Conservation (phyloP, 2,888 invertebrate genomes). For the Leptodirus hochenwartii region DNA sequence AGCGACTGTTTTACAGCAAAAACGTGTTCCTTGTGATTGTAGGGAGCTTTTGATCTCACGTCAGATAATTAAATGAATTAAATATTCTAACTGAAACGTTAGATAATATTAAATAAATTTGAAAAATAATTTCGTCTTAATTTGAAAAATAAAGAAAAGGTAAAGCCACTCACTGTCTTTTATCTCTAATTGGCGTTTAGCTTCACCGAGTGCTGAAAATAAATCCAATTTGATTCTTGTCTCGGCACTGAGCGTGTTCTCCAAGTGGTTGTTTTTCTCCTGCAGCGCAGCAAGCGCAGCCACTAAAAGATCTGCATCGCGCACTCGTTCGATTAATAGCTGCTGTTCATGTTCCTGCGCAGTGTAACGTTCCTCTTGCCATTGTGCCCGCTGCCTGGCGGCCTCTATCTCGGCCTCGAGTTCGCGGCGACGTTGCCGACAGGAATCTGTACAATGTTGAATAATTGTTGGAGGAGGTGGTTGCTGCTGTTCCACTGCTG, state of each 20-base stretch:
- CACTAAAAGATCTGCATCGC: slow-evolving; percentile 59
- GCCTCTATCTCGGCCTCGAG: slow-evolving; percentile 42
- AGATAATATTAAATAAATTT: too few relatives aligned
- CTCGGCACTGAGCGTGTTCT: slow-evolving; percentile 88
- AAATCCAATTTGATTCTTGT: slow-evolving; percentile 95
- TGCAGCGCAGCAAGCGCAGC: slow-evolving; percentile 66
- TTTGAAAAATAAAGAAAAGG: too few relatives aligned
- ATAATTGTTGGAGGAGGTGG: slow-evolving; percentile 15
- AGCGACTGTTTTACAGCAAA: too few relatives aligned
- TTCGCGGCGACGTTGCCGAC: slow-evolving; percentile 33
- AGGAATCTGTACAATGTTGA: slow-evolving; percentile 26
- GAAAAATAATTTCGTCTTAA: too few relatives aligned
- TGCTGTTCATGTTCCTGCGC: slow-evolving; percentile 36
- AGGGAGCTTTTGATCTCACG: too few relatives aligned
- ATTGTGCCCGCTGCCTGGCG: slow-evolving; percentile 34
- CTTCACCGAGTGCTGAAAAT: slow-evolving; percentile 91
- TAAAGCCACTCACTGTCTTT: slow-evolving; percentile 56
- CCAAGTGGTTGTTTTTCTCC: slow-evolving; percentile 81
- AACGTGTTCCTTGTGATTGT: too few relatives aligned
- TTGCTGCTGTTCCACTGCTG: slow-evolving; percentile 12
- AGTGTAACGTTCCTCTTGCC: slow-evolving; percentile 38
- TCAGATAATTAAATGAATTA: too few relatives aligned
- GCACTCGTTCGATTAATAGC: slow-evolving; percentile 24
- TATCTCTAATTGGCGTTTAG: slow-evolving; percentile 75
- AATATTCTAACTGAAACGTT: too few relatives aligned